Conservation (phyloP, 2,888 invertebrate genomes). For the Magallana nippona region DNA sequence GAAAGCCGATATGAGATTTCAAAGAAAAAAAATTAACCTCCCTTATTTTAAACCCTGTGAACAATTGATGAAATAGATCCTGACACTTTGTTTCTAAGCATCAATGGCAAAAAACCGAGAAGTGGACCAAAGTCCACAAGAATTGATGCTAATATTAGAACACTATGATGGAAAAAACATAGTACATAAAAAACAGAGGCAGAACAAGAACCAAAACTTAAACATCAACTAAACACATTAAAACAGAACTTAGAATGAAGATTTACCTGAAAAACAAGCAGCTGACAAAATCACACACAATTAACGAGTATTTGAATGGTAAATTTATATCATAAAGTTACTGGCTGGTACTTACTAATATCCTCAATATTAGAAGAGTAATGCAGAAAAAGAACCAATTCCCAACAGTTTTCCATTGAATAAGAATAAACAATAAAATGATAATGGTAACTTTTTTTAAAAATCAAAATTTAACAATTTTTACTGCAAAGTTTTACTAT, state of each 20-base stretch:
- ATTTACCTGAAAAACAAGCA: not conserved
- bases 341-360: too few relatives aligned
- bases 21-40: not conserved
- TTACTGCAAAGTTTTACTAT: too few relatives aligned
- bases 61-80: not conserved
- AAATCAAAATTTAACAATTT: too few relatives aligned
- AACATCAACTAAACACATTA: slow-evolving; percentile 31
- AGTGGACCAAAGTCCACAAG: not conserved
- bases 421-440: too few relatives aligned
- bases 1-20: not conserved
- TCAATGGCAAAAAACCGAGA: not conserved
- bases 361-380: too few relatives aligned
- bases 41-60: not conserved
- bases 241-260: slow-evolving; percentile 2
- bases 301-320: not conserved
- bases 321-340: too few relatives aligned
- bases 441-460: too few relatives aligned
- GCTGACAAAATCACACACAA: not conserved
- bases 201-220: not conserved
- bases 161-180: not conserved
- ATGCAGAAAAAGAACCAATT: too few relatives aligned
- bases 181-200: not conserved
- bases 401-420: too few relatives aligned
- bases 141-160: not conserved
- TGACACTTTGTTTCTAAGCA: not conserved